Evolutionary conservation across 1,140 invertebrate species (phyloP), one percentile per base, ranked within the genome.

Genomic region (Cherax quadricarinatus): DNA sequence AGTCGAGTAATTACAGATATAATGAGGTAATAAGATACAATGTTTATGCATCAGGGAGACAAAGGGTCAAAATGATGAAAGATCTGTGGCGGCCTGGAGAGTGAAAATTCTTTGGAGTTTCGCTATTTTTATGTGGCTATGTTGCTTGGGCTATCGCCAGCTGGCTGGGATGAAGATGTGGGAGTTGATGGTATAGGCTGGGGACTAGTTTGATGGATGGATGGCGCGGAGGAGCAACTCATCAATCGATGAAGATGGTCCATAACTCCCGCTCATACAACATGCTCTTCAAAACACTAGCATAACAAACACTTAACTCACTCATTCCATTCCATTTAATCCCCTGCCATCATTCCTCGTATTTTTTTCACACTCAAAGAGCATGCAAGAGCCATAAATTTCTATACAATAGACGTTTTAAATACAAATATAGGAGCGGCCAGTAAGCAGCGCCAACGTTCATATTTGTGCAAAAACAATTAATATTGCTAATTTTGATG

Each of bases 201-300:
- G 84, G 89, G 80, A 86, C 89, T 86, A 91, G 84, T 87, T 91
- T 91, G 81, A 73, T 70, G 81, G 30, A 87, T 85, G 84, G 75
- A 62, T 49, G 84, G 41, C 89, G 89, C 89, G 84, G 89, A 87
- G 30, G 51, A 66, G 80, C 57, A 30, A 57, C 62, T 4, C 62
- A 41, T 41, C 30, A 86, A 91, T 91, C 89, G 89, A 91, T 91
- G 66, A n/a, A 24, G 41, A 78, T 41, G 30, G 84, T 14, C 89
- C 84, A 91, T 87, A 91, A 91, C 89, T 91, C 89, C 41, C 84
- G 66, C 78, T 78, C 53, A 75, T 62, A 80, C 84, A 86, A 24
- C 62, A 75, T 78, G 87, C 84, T 91, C 89, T 91, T 91, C 89
- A 87, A 60, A 91, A 91, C 49, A 70, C 48, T 7, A 10, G 85